Evolutionary conservation across 2,113 vertebrate genomes (phyloP).

Genomic region (Marmota flaviventris): DNA sequence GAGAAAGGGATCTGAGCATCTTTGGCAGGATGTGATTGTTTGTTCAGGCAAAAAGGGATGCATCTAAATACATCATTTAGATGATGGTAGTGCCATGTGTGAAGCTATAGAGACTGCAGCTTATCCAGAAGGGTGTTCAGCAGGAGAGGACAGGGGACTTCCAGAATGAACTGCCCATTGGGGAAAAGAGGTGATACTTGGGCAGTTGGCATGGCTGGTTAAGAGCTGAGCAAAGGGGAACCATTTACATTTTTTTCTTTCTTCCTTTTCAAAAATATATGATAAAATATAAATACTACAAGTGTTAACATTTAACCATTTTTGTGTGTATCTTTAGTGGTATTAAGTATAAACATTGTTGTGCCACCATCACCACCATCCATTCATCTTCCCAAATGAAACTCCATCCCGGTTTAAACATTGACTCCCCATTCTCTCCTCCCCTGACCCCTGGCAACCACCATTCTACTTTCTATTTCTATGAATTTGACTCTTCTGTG

Average conservation of each 20-base stretch:
- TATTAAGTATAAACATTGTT: not conserved
- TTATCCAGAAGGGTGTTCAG: not conserved
- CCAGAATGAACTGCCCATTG: not conserved
- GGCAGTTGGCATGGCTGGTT: not conserved
- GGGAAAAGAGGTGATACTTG: not conserved
- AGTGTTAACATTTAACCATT: not conserved
- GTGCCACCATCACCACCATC: not conserved
- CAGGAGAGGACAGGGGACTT: not conserved
- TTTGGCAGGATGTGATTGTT: not conserved
- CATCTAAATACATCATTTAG: not conserved
- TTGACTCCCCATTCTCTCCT: not conserved
- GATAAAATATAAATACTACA: not conserved
- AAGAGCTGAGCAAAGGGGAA: not conserved
- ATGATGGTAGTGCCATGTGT: not conserved
- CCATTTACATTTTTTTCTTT: not conserved
- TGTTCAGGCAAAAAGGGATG: not conserved
- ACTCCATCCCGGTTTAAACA: not conserved
- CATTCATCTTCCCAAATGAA: not conserved
- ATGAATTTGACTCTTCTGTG: not conserved
- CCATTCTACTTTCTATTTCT: not conserved
- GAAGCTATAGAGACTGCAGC: not conserved
- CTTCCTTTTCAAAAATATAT: not conserved
- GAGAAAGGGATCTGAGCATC: not conserved
- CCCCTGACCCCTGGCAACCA: not conserved
- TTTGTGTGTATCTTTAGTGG: not conserved